These are phyloP conservation scores for Linepithema humile DNA, from an alignment of 1,140 invertebrate species.

Conservation along the genomic window DNA sequence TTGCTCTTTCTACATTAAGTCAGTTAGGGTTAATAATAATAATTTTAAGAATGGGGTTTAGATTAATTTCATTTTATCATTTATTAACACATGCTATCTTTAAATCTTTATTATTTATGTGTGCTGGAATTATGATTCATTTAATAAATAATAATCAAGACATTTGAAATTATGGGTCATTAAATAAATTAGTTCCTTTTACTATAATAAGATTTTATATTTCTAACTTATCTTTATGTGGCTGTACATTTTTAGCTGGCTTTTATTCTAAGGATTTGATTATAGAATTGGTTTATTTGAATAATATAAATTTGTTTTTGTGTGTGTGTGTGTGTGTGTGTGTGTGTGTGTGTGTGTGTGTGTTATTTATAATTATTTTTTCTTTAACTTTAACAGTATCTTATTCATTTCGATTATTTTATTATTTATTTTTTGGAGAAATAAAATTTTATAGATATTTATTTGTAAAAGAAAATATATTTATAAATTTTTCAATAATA, in stretches of 20 bases:
- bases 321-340: too few species aligned
- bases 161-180: slow-evolving; percentile 85
- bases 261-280: slow-evolving; percentile 89
- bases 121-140: slow-evolving; percentile 87
- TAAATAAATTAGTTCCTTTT: slow-evolving; percentile 81
- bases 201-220: slow-evolving; percentile 82
- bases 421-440: background rate
- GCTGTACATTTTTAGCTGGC: slow-evolving; percentile 86
- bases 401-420: background rate
- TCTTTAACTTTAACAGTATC: slow-evolving; percentile 66
- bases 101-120: slow-evolving; percentile 88
- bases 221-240: slow-evolving; percentile 84
- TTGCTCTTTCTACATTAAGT: slow-evolving; percentile 89
- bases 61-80: slow-evolving; percentile 87
- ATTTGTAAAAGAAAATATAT: too few species aligned
- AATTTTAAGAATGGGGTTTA: slow-evolving; percentile 80
- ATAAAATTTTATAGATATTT: too few species aligned
- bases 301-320: slow-evolving; percentile 84
- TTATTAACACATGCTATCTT: slow-evolving; percentile 87
- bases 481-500: background rate
- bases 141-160: slow-evolving; percentile 86
- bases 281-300: slow-evolving; percentile 84
- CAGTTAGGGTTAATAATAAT: slow-evolving; percentile 89
- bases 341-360: too few species aligned
- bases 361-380: slow-evolving; percentile 84